Base-by-base conservation (phyloP, 2,888 invertebrate species). In the Megaustenia siamemsis region DNA sequence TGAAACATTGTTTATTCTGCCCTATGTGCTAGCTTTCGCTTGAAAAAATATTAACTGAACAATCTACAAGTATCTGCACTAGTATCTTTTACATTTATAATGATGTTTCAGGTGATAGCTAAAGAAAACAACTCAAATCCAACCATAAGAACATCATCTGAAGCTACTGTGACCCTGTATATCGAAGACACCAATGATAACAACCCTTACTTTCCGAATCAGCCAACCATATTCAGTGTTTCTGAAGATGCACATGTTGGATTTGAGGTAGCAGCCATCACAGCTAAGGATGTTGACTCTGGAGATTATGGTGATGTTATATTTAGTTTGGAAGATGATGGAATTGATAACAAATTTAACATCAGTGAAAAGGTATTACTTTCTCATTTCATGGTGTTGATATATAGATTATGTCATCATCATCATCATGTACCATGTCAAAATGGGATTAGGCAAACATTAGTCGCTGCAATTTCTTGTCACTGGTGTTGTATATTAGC, bases 121-220 rank as follows among this genome's bases (percentile, higher is more conserved):
- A 53, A 53, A 73, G 86, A 85, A 60, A 73, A 35, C 21, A 73
- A 56, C 53, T 71, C 83, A 43, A 71, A 49, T 4, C 75, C 80
- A 40, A n/a, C n/a, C 2, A 32, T 35, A 40, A 28, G 49, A 6
- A 68, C 53, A 71, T 81, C 77, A n/a, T 43, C 75, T 18, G 56
- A 43, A 43, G 96, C 96, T 0, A 96, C 95, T 87, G 95, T 97
- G 0, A 95, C 96, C 66, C 95, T 97, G 35, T 95, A 96, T 87
- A 96, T 97, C 0, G 95, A 96, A 79, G 97, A 97, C 91, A 95
- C 96, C 0, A 97, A 97, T 91, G 97, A 97, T 90, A 97, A 97
- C 92, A 95, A 95, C 86, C 97, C 97, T 0, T 94, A 95, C 69
- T 97, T 97, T 92, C 85, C 90, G 0, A 88, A 81, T 0, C 83